Evolutionary conservation across 2,113 vertebrate genomes (phyloP).

Genomic region (Serinus canaria): DNA sequence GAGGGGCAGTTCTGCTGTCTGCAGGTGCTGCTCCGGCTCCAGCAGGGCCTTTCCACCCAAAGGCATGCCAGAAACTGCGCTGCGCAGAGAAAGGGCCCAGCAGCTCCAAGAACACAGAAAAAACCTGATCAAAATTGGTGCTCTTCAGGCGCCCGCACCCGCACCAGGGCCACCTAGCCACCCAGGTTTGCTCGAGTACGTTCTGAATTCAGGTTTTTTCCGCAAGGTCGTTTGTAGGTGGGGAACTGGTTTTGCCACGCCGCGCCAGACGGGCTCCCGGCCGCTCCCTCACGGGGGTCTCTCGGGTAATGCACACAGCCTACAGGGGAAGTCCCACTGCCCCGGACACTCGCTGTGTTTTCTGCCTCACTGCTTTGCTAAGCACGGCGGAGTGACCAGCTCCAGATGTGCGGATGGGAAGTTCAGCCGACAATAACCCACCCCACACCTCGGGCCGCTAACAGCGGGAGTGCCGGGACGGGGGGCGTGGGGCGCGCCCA

Average conservation of each 20-base stretch:
- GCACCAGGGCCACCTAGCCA: fast-evolving
- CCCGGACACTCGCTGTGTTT: fast-evolving
- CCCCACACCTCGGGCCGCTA: not conserved
- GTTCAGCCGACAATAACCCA: fast-evolving
- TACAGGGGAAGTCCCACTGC: fast-evolving
- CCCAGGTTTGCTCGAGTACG: fast-evolving
- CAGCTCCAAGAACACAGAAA: not conserved
- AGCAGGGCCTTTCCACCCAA: fast-evolving
- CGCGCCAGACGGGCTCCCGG: fast-evolving
- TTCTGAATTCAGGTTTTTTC: not conserved
- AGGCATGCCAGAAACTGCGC: fast-evolving
- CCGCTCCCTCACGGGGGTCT: fast-evolving
- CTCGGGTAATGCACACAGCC: fast-evolving
- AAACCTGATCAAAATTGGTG: fast-evolving
- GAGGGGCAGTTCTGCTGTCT: not conserved
- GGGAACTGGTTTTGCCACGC: not conserved
- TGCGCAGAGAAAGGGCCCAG: fast-evolving
- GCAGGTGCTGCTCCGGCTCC: not conserved
- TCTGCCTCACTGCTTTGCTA: fast-evolving
- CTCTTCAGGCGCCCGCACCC: not conserved
- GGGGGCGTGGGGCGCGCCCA: no score
- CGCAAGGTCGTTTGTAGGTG: fast-evolving
- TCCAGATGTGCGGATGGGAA: fast-evolving
- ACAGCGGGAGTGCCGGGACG: no score
- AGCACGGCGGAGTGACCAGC: fast-evolving